A percentile compares a stretch with the other conserved stretches of the same genome.
These are phyloP conservation scores for Oithona nana DNA, from an alignment of 2,888 invertebrate genomes.

Conservation along the genomic window DNA sequence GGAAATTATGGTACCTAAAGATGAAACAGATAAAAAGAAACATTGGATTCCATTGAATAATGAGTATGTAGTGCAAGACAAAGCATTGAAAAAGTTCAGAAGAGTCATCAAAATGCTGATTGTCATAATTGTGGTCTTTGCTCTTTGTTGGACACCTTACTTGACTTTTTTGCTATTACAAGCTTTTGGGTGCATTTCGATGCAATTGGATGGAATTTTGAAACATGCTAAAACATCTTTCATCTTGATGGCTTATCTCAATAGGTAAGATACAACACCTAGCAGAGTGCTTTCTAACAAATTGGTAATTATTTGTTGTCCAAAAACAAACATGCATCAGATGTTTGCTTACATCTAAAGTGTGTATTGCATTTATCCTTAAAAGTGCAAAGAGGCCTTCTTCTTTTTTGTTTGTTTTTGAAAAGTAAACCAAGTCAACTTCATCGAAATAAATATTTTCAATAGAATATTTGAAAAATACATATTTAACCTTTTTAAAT, in stretches of 20 bases:
- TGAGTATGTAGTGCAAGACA: not conserved
- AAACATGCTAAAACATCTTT: conserved; percentile 43
- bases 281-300: no score
- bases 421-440: no score
- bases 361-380: not conserved
- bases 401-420: no score
- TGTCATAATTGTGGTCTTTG: conserved; percentile 45
- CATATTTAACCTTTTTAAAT: no score
- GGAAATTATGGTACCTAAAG: no score
- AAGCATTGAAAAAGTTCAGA: conserved; percentile 6
- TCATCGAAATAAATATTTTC: not conserved
- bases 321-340: not conserved
- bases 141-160: conserved; percentile 47
- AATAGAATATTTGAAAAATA: not conserved
- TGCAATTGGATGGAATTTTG: conserved; percentile 27
- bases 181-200: conserved; percentile 36
- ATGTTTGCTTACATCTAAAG: no score
- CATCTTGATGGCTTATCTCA: conserved; percentile 45
- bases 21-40: not conserved
- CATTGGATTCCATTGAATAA: not conserved
- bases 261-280: conserved; percentile 33
- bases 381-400: no score
- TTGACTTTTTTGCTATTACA: conserved; percentile 44
- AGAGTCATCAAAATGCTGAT: conserved; percentile 47
- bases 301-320: not conserved